phyloP scores from a whole-genome alignment of 2,797 vertebrate genomes.

The Catharus ustulatus region DNA sequence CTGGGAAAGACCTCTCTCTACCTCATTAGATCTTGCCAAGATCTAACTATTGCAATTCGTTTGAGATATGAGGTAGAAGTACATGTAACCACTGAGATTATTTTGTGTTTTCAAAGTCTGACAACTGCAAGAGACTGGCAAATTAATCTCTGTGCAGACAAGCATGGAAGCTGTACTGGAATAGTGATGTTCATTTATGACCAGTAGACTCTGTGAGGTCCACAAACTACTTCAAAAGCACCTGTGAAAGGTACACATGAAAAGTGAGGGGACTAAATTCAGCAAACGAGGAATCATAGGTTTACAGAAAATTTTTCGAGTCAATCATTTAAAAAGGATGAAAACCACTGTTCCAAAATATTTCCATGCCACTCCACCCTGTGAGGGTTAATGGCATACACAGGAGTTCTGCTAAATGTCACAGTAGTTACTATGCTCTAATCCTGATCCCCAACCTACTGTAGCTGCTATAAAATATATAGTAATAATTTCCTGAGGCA shows the following conservation, averaged over 20 bases:
- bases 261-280: not conserved
- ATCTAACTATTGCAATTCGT: not conserved
- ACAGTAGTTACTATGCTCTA: slow-evolving; percentile 83
- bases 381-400: slow-evolving; percentile 72
- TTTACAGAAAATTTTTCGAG: not conserved
- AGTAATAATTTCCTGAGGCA: slow-evolving; percentile 86
- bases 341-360: not conserved
- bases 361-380: slow-evolving; percentile 30
- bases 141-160: not conserved
- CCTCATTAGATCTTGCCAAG: not conserved
- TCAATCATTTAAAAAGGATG: not conserved
- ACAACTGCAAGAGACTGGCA: not conserved
- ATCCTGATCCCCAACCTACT: slow-evolving; percentile 83
- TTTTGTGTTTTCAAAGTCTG: not conserved
- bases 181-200: not conserved
- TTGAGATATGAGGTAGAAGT: not conserved
- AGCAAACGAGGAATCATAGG: not conserved
- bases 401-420: slow-evolving; percentile 83
- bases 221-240: not conserved
- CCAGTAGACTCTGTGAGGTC: not conserved
- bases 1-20: not conserved
- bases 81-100: not conserved
- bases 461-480: slow-evolving; percentile 85
- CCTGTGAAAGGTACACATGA: not conserved
- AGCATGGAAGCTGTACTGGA: not conserved